These are phyloP conservation scores for Etheostoma perlongum DNA, from an alignment of 2,797 vertebrate genomes.

Conservation along the genomic window DNA sequence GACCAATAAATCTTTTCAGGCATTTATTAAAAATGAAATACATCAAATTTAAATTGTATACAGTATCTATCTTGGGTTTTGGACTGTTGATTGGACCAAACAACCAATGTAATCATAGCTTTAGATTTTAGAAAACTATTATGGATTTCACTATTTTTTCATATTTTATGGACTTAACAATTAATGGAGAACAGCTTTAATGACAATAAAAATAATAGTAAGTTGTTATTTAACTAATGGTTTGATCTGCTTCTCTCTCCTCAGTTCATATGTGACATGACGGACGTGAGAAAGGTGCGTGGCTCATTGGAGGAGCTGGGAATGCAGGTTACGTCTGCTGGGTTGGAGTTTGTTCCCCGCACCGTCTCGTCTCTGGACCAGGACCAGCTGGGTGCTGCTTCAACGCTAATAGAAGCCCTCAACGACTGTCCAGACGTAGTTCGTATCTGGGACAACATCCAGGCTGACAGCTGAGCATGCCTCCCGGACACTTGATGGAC, in stretches of 20 bases:
- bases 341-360: conserved; percentile 86
- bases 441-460: conserved; percentile 91
- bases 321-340: conserved; percentile 79
- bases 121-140: not conserved
- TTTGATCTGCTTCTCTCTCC: conserved; percentile 22
- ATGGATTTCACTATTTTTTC: not conserved
- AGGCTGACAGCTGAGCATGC: conserved; percentile 71
- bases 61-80: not conserved
- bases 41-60: not conserved
- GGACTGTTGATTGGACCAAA: not conserved
- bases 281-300: conserved; percentile 81
- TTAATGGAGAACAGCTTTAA: not conserved
- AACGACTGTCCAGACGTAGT: conserved; percentile 85
- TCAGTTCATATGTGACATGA: conserved; percentile 89
- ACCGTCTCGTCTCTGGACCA: conserved; percentile 74
- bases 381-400: conserved; percentile 82
- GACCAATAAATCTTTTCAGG: not conserved
- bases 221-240: not conserved
- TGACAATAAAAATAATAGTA: not conserved
- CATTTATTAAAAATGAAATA: not conserved
- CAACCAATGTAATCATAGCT: not conserved
- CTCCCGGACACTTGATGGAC: conserved; percentile 32
- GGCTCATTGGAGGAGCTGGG: conserved; percentile 84
- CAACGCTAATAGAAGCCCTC: conserved; percentile 85
- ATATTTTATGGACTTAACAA: not conserved